A percentile compares a stretch with the other conserved stretches of the same genome.
Evolutionary conservation across 2,888 invertebrate genomes (phyloP).

Genomic region (Cantharis flavilabris): DNA sequence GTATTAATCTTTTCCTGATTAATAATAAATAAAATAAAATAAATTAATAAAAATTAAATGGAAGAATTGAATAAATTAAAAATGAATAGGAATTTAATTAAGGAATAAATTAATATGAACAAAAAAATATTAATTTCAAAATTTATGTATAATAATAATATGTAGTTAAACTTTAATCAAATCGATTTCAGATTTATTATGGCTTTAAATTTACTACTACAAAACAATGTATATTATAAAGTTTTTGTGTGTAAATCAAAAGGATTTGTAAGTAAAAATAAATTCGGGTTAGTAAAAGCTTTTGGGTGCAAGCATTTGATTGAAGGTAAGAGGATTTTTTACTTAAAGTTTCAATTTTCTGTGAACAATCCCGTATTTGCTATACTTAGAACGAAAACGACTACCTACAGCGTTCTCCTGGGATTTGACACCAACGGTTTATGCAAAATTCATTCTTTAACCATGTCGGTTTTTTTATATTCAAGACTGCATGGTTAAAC

Average conservation of each 20-base stretch:
- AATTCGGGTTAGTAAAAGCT: background rate
- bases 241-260: background rate
- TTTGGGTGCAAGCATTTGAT: background rate
- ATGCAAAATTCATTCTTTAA: constrained; percentile 12
- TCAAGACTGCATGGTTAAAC: background rate
- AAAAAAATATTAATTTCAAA: no score
- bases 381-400: constrained; percentile 6
- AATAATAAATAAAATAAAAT: no score
- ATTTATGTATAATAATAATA: background rate
- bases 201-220: background rate
- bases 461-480: background rate
- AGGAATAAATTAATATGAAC: no score
- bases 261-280: background rate
- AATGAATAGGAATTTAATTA: no score
- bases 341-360: constrained; percentile 22
- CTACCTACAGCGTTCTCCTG: constrained; percentile 5
- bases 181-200: background rate
- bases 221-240: background rate
- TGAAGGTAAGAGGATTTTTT: constrained; percentile 4
- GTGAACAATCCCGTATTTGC: constrained; percentile 10
- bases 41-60: no score
- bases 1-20: no score
- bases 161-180: background rate
- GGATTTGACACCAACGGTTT: constrained; percentile 27
- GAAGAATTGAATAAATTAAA: no score